Evolutionary conservation across 2,888 invertebrate genomes (phyloP).

Genomic region (Rhorus exstirpatorius): DNA sequence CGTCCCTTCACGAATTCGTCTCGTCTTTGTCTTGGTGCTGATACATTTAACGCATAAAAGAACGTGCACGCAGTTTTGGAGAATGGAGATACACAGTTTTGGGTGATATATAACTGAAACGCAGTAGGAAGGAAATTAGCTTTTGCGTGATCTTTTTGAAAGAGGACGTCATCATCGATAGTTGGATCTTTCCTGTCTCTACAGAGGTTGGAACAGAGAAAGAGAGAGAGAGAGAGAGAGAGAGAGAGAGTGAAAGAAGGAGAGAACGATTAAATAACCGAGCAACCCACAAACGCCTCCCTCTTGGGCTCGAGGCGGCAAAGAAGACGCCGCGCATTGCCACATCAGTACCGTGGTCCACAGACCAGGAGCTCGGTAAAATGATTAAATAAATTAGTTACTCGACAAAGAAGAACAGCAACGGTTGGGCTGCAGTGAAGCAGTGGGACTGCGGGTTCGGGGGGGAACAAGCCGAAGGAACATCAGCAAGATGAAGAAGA

Average conservation of each 20-base stretch:
- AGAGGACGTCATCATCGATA: neutral
- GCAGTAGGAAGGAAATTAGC: neutral
- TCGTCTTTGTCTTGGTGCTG: constrained; percentile 13
- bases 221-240: neutral
- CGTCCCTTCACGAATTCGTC: constrained; percentile 17
- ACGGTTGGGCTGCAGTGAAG: constrained; percentile 49
- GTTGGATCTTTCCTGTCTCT: constrained; percentile 12
- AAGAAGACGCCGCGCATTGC: constrained; percentile 18
- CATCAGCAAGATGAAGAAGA: constrained; percentile 37
- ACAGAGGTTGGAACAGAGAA: neutral
- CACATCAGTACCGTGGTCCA: neutral
- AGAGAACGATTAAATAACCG: constrained; percentile 13
- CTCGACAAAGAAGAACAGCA: constrained; percentile 83
- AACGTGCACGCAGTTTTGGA: neutral
- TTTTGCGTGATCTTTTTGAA: constrained; percentile 10
- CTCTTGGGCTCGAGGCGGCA: constrained; percentile 16
- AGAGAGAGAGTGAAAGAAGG: neutral
- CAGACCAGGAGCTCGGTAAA: constrained; percentile 72
- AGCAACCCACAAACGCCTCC: constrained; percentile 11
- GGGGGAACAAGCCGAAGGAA: constrained; percentile 19
- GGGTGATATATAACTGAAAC: too few species aligned
- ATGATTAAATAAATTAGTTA: constrained; percentile 85
- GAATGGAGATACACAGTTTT: too few species aligned
- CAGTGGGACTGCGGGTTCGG: constrained; percentile 2
- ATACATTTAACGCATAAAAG: constrained; percentile 24